Evolutionary conservation across 2,888 invertebrate genomes (phyloP).

Genomic region (Itoplectis maculator): DNA sequence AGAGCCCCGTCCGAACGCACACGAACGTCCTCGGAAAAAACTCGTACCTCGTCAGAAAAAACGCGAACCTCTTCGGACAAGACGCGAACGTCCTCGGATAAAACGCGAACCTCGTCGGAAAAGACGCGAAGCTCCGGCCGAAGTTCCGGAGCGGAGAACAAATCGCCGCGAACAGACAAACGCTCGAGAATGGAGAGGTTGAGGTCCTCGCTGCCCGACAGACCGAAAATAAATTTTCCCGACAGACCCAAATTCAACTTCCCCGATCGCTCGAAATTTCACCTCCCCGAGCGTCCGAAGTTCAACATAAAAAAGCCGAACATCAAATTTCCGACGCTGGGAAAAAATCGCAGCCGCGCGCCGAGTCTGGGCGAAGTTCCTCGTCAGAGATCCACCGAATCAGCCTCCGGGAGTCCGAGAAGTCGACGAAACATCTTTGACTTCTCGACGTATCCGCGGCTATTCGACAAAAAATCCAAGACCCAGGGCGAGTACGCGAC

Average conservation of each 20-base stretch:
- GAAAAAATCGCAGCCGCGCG: conserved; percentile 57
- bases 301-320: conserved; percentile 87
- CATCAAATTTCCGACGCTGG: conserved; percentile 83
- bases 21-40: conserved; percentile 59
- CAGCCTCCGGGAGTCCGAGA: conserved; percentile 85
- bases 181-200: conserved; percentile 86
- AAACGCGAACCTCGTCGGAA: conserved; percentile 62
- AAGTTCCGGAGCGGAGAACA: conserved; percentile 52
- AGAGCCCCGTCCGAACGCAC: conserved; percentile 77
- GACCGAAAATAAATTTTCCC: conserved; percentile 85
- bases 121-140: conserved; percentile 61
- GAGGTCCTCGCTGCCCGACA: conserved; percentile 88
- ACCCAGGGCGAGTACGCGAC: conserved; percentile 84
- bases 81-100: conserved; percentile 56
- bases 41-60: conserved; percentile 60
- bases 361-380: conserved; percentile 77
- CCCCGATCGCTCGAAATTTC: conserved; percentile 85
- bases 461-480: conserved; percentile 85
- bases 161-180: conserved; percentile 71
- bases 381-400: conserved; percentile 85
- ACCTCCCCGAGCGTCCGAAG: conserved; percentile 87
- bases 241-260: conserved; percentile 85
- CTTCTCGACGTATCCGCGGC: conserved; percentile 92
- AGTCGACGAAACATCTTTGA: conserved; percentile 88
- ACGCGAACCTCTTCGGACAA: conserved; percentile 55